Conservation (phyloP, 2,797 vertebrate genomes). For the Synaphobranchus kaupii region DNA sequence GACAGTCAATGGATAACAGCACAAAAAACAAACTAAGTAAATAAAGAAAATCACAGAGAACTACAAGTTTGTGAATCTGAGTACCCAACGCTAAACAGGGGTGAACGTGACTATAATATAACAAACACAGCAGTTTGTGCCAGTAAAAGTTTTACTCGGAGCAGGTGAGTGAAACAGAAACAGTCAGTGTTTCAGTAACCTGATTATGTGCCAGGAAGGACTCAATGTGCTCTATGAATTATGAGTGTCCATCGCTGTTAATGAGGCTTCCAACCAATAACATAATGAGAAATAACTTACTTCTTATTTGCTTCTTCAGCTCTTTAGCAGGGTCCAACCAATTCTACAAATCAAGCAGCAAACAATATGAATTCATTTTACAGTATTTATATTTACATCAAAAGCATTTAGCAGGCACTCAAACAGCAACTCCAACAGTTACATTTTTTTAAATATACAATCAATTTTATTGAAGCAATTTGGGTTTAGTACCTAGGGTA, state of each 20-base stretch:
- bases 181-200: neutral
- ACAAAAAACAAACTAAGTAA: neutral
- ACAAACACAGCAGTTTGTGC: neutral
- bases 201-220: neutral
- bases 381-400: neutral
- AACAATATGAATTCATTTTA: slow-evolving; percentile 16
- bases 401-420: neutral
- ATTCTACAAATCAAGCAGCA: slow-evolving; percentile 78
- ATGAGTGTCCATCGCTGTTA: neutral
- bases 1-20: neutral
- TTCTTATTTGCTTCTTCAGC: slow-evolving; percentile 95
- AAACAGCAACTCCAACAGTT: neutral
- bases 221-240: neutral
- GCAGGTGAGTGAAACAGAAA: neutral
- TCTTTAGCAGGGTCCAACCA: slow-evolving; percentile 97
- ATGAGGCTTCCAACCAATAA: neutral
- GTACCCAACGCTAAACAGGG: neutral
- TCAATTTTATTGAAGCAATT: neutral
- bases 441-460: neutral
- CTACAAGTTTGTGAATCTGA: neutral
- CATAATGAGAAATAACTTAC: slow-evolving; percentile 72
- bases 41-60: neutral
- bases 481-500: neutral
- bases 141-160: neutral
- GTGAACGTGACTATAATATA: neutral